Evolutionary conservation across 2,888 invertebrate species (phyloP).

Genomic region (Hololepta plana): DNA sequence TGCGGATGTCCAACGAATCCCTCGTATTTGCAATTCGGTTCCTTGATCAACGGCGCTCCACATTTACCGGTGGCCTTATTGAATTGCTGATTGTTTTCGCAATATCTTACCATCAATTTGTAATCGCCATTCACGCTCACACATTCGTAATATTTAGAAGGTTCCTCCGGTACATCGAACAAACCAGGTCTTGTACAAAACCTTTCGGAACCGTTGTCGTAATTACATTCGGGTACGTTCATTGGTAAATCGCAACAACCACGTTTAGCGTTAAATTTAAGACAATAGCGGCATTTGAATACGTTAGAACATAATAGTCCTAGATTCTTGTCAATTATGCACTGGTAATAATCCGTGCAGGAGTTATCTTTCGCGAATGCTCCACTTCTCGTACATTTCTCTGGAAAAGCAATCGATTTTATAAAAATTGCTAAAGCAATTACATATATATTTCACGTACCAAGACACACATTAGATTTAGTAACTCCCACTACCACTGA

Average conservation of each 20-base stretch:
- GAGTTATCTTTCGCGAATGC: conserved; percentile 13
- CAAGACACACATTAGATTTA: too few species aligned
- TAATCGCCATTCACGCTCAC: conserved; percentile 3
- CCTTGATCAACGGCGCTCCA: conserved; percentile 9
- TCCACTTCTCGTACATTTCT: conserved; percentile 12
- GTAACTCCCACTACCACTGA: too few species aligned
- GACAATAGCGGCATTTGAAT: conserved; percentile 15
- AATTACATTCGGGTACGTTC: conserved; percentile 19
- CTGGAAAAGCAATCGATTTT: conserved; percentile 4
- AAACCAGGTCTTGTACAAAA: conserved; percentile 14
- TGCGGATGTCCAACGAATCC: too few species aligned
- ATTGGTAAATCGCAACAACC: conserved; percentile 15
- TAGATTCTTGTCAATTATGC: conserved; percentile 11
- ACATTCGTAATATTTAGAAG: conserved; percentile 14
- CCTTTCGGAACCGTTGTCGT: conserved; percentile 5
- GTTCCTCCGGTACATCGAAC: conserved; percentile 13
- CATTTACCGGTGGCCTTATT: conserved; percentile 1
- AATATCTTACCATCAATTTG: conserved; percentile 9
- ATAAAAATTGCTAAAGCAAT: too few species aligned
- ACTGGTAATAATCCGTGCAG: conserved; percentile 15
- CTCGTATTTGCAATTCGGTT: too few species aligned
- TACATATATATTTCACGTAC: too few species aligned
- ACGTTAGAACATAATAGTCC: conserved; percentile 9
- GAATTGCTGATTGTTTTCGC: background rate
- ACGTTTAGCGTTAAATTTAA: conserved; percentile 15